Evolutionary conservation across 2,113 vertebrate species (phyloP).

Genomic region (Chamaea fasciata): DNA sequence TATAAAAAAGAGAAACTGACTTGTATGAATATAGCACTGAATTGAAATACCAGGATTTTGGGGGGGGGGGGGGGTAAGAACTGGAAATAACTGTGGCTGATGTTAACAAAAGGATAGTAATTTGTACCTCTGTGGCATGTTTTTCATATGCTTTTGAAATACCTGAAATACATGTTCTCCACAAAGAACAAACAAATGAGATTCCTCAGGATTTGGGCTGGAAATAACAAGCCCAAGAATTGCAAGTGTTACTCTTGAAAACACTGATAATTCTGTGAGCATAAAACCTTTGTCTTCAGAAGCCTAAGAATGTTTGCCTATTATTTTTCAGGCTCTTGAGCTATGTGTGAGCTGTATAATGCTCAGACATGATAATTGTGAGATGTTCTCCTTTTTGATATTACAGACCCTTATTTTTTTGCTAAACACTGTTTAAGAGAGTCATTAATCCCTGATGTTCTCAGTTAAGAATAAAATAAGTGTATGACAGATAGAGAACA

Average conservation of each 20-base stretch:
- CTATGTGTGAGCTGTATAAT: neutral
- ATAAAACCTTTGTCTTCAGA: neutral
- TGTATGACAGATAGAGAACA: neutral
- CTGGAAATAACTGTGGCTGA: neutral
- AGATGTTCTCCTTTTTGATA: neutral
- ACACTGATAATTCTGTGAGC: neutral
- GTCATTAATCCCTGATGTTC: neutral
- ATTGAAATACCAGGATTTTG: neutral
- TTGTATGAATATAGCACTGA: neutral
- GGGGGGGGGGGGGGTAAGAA: rapidly evolving
- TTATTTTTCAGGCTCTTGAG: neutral
- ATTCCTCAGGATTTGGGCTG: neutral
- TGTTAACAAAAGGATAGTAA: neutral
- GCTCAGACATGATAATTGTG: neutral
- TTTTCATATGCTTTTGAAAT: neutral
- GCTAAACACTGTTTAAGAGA: neutral
- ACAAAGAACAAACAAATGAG: neutral
- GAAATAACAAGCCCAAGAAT: neutral
- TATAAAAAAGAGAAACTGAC: neutral
- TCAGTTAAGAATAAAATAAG: neutral
- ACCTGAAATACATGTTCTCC: neutral
- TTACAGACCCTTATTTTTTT: neutral
- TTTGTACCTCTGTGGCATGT: neutral
- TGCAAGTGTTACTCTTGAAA: neutral
- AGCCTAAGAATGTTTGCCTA: neutral